These are phyloP conservation scores for Melanogrammus aeglefinus DNA, from an alignment of 2,797 vertebrate species.

Conservation along the genomic window DNA sequence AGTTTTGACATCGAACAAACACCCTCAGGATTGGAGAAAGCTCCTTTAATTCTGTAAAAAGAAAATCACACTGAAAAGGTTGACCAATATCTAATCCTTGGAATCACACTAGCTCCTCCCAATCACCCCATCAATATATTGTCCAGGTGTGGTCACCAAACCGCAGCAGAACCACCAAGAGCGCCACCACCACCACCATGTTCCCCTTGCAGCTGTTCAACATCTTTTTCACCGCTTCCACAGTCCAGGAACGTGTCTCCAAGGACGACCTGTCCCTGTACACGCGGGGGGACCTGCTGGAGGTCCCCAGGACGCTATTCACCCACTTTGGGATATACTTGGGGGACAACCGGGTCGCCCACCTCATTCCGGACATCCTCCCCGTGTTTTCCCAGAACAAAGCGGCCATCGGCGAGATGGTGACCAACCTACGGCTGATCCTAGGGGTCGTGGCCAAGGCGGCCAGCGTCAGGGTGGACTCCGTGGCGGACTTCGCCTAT, in stretches of 20 bases:
- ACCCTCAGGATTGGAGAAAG: constrained; percentile 64
- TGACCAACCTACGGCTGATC: constrained; percentile 89
- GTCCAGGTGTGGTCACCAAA: constrained; percentile 10
- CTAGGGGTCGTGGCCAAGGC: constrained; percentile 82
- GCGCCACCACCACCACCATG: constrained; percentile 51
- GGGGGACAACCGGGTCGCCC: constrained; percentile 88
- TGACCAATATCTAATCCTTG: constrained; percentile 61
- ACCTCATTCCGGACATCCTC: constrained; percentile 94
- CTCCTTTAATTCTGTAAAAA: constrained; percentile 56
- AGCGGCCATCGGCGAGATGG: constrained; percentile 76
- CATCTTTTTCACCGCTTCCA: constrained; percentile 58
- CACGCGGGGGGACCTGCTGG: constrained; percentile 86
- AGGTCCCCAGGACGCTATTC: constrained; percentile 90
- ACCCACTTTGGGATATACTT: constrained; percentile 98
- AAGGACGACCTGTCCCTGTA: constrained; percentile 75
- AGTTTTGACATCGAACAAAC: constrained; percentile 48
- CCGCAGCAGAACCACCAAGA: neutral
- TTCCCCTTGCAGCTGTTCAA: constrained; percentile 68
- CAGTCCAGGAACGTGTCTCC: constrained; percentile 45
- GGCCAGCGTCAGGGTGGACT: constrained; percentile 91
- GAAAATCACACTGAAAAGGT: constrained; percentile 41
- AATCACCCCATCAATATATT: constrained; percentile 55
- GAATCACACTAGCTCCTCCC: constrained; percentile 46
- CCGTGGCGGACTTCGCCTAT: constrained; percentile 88
- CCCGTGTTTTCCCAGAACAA: constrained; percentile 75